Base-by-base conservation (phyloP, 2,888 invertebrate species). In the Amphipyra berbera region DNA sequence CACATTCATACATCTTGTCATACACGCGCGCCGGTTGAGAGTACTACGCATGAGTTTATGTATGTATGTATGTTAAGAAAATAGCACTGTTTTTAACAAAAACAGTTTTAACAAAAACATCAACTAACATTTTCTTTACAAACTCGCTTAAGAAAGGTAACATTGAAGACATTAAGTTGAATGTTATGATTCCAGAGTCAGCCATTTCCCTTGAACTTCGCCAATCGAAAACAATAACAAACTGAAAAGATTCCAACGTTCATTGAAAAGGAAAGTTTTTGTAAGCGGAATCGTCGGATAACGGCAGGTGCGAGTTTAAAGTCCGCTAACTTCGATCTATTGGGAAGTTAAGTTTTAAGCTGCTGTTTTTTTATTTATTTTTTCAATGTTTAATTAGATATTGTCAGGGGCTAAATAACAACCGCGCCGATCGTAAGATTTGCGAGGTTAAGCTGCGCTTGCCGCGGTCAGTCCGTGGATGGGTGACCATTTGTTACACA, bases 161-260 rank as follows among this genome's bases (percentile, higher is more conserved):
- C 45, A 68, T 62, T 52, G 54, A 58, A 41, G 54, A 73, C 66
- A 66, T 75, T 75, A 66, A 71, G 71, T 66, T 66, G 61, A 75
- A 75, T 58, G 75, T 73, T 73, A 71, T 71, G 74, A 73, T 63
- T 74, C 33, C 61, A 27, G 54, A 61, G 37, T 55, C 60, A 7
- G 46, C 55, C 68, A 37, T 68, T 73, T 50, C 49, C 68, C 73
- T 73, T 71, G 85, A 93, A 94, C 88, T 94, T 93, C 61, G 82
- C 81, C 86, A 86, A 93, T 93, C 83, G 89, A 91, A 93, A 93
- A 93, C 92, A 94, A 93, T 94, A 93, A 92, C 90, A 93, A 87
- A 89, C 85, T 84, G 81, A 89, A 93, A 93, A 92, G 90, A 92
- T 88, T 93, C 89, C 82, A 76, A 93, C 91, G 90, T 91, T 91